Base-by-base conservation (phyloP, 1,140 invertebrate species). In the Lepidurus arcticus region DNA sequence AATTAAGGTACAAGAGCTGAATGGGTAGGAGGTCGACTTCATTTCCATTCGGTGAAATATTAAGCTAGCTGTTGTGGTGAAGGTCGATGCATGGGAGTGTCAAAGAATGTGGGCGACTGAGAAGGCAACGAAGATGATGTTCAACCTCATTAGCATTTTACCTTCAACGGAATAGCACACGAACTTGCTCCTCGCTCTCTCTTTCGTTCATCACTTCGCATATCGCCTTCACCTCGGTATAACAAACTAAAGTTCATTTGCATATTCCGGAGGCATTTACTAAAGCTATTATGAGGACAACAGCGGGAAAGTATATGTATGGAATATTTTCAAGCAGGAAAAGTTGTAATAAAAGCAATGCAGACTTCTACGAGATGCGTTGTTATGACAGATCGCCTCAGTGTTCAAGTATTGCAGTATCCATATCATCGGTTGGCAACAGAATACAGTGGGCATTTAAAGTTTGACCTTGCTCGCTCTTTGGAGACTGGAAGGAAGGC, bases 71-170 rank as follows among this genome's bases (percentile, higher is more conserved):
- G 16, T 16, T 65, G 34, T 65, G 21, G 53, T 65, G 53, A 65
- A 65, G 53, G 53, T 10, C 53, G 53, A 21, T 65, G 53, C 21
- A n/a, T 65, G 53, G 53, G 53, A 65, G 53, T 65, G 53, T 21
- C 53, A 3, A 65, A 65, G 21, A 13, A 65, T 13, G 53, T 65
- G 53, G 53, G 53, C 13, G 53, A 21, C 53, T 21, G 53, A 65
- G 34, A 34, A 34, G 34, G 34, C 34, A 34, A 65, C 16, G 53
- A 13, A 65, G 53, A n/a, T n/a, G 53, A 21, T 65, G 53, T n/a
- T 65, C 53, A 65, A 65, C 53, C 21, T 65, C 53, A 65, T 65
- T 65, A 65, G 53, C 53, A 65, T 65, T 65, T 65, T 65, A 65
- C 53, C 53, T 65, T 65, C n/a, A 65, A 65, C 16, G 53, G 16